Conservation (phyloP, 2,888 invertebrate genomes). For the Heteromyza rotundicornis region DNA sequence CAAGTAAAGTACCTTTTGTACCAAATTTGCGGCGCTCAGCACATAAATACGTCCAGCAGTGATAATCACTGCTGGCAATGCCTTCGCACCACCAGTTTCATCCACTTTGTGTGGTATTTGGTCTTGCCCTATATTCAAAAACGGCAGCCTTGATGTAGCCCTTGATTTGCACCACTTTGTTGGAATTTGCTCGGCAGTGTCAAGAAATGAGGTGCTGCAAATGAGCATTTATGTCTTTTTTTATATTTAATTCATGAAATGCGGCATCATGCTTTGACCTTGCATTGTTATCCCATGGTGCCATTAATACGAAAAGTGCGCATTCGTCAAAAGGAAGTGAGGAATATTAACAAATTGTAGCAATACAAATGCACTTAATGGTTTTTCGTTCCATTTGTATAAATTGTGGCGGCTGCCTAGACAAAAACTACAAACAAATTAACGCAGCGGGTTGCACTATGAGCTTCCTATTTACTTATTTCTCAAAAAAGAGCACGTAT, state of each 20-base stretch:
- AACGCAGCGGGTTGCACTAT: slow-evolving; percentile 26
- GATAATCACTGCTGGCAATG: slow-evolving; percentile 26
- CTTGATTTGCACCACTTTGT: slow-evolving; percentile 11
- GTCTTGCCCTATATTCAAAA: background rate
- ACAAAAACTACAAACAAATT: slow-evolving; percentile 18
- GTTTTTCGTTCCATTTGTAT: background rate
- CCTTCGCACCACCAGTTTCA: background rate
- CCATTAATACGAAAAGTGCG: slow-evolving; percentile 8
- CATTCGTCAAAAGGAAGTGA: background rate
- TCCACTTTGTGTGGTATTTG: background rate
- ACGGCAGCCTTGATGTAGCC: background rate
- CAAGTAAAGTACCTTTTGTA: background rate
- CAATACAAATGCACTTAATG: background rate
- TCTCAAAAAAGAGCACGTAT: too few species aligned
- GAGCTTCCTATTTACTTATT: too few species aligned
- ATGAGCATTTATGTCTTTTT: background rate
- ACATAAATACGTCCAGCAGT: slow-evolving; percentile 19
- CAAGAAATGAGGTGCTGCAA: background rate
- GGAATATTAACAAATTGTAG: background rate
- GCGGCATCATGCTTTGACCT: slow-evolving; percentile 2
- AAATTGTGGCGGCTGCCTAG: background rate
- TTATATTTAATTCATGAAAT: background rate
- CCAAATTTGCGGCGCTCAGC: background rate
- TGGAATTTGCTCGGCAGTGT: slow-evolving; percentile 1
- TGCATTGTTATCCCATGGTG: slow-evolving; percentile 9